Base-by-base conservation (phyloP, 2,888 invertebrate species). In the Eupithecia centaureata region DNA sequence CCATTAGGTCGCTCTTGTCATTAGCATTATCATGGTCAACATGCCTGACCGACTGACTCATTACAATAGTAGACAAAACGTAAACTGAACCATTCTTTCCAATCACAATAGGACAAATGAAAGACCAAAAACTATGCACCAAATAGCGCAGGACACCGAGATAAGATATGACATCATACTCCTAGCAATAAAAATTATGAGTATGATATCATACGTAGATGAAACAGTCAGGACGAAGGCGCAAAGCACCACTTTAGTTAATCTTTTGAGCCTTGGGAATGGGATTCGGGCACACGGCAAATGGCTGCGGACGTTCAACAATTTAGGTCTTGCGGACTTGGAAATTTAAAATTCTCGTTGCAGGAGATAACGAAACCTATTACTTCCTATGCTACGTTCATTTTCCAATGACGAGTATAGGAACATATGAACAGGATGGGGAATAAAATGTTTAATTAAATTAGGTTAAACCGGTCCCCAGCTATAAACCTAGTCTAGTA, bases 1-100 rank as follows among this genome's bases (percentile, higher is more conserved):
- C 79, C 78, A 78, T 82, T 76, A 78, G 82, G 32, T 60, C 28
- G 51, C 84, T 87, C 85, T 86, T 86, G 82, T 79, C 80, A 86
- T 84, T 85, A 85, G 78, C 82, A 80, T 83, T 83, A 85, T 85
- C 79, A 80, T 77, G 77, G 73, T 77, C 72, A 74, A 75, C 79
- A 76, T 80, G 74, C 75, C 75, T 84, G 78, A 80, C 73, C 77
- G 77, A 78, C 74, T 80, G 79, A 82, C 76, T 83, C 83, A 83
- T 76, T 75, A 57, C 66, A 61, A 68, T 68, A 72, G 33, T 58
- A 62, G 67, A 64, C 38, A 67, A n/a, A 47, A 66, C 66, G 38
- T 77, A 76, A 78, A 78, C 63, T 77, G 77, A 74, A 78, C 76
- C 71, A 78, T 68, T 69, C 27, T 35, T 25, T 51, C 35, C 30